Evolutionary conservation across 2,113 vertebrate genomes (phyloP), one percentile per base, ranked within the genome.

Genomic region (Cariama cristata): DNA sequence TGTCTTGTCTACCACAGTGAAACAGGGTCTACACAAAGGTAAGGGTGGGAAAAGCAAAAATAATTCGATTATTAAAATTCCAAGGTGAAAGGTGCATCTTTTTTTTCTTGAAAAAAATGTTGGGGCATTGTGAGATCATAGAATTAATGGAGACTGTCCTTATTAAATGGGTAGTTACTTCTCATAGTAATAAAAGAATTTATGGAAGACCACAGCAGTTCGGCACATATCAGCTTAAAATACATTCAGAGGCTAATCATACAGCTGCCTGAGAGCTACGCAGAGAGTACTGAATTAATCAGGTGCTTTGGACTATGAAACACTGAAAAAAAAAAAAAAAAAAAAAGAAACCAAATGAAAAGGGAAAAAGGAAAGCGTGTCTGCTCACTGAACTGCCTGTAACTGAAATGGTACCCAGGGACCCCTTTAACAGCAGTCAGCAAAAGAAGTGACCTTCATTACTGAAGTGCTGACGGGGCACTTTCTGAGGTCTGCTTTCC

Each of bases 361-460:
- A 79, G 42, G 44, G n/a, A 33, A 28, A 68, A 52, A 75, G 56
- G 28, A 68, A 80, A 85, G 64, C 9, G 6, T 30, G 44, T 30
- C 49, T 94, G 90, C 84, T 94, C 30, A 4, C n/a, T 90, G 95
- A 89, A 32, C 79, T 86, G 92, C 86, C 79, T 32, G 67, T 47
- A 49, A 79, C 90, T 64, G 69, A 32, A 93, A 12, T 6, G 50
- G 89, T 76, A 45, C 60, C 90, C 69, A 83, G 88, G 88, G 90
- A 96, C 49, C 64, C 69, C 47, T 75, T 76, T 59, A 77, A 21
- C 53, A 67, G 64, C 47, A 96, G 87, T 64, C 93, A 96, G 88
- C 95, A 79, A 56, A 60, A 94, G 94, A 79, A 95, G 66, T 75
- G 95, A 95, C 90, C 93, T 97, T 88, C 89, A 55, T 88, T 67